Conservation (phyloP, 2,888 invertebrate genomes). For the Cactoblastis cactorum region DNA sequence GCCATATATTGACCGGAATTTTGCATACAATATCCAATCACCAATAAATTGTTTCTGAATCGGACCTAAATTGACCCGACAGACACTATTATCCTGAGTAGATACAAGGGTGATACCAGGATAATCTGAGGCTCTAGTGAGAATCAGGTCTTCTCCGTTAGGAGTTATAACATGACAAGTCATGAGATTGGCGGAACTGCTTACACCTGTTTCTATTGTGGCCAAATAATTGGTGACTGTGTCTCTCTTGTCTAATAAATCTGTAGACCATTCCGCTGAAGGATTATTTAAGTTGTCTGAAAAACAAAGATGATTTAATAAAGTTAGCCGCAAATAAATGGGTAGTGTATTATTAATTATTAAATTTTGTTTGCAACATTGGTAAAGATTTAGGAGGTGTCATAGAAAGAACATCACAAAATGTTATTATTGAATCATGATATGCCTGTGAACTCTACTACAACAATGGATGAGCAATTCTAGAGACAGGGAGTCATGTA, state of each 20-base stretch:
- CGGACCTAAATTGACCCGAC: slow-evolving; percentile 37
- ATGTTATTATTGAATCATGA: too few species aligned
- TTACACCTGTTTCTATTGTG: slow-evolving; percentile 30
- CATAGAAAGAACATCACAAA: too few species aligned
- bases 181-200: slow-evolving; percentile 19
- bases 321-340: too few species aligned
- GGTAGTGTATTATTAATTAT: too few species aligned
- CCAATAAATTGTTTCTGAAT: slow-evolving; percentile 31
- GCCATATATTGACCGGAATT: slow-evolving; percentile 20
- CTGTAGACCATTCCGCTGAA: slow-evolving; percentile 19
- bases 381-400: too few species aligned
- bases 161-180: slow-evolving; percentile 45
- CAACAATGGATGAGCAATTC: too few species aligned
- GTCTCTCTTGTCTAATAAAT: slow-evolving; percentile 16
- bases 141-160: slow-evolving; percentile 24
- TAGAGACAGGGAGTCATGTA: too few species aligned
- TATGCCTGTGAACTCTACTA: too few species aligned
- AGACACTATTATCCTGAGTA: slow-evolving; percentile 17
- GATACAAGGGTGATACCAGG: slow-evolving; percentile 16
- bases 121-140: slow-evolving; percentile 30
- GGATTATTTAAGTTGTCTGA: slow-evolving; percentile 27
- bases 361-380: too few species aligned
- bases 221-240: slow-evolving; percentile 37
- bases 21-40: slow-evolving; percentile 40
- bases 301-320: slow-evolving; percentile 12